Conservation (phyloP, 2,888 invertebrate genomes). For the Loripinus fragilis region DNA sequence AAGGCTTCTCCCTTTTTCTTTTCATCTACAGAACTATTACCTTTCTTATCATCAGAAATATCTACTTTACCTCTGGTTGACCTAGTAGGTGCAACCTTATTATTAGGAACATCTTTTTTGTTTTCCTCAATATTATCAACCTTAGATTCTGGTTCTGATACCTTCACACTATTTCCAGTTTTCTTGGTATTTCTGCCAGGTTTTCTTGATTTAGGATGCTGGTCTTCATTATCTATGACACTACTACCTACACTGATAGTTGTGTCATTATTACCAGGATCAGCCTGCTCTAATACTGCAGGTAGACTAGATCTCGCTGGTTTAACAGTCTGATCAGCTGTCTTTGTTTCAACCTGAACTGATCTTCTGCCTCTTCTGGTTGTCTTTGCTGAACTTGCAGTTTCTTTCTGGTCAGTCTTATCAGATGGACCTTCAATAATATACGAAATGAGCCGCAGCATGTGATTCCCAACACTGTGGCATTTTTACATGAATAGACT, state of each 20-base stretch:
- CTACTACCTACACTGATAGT: not conserved
- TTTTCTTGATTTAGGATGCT: not conserved
- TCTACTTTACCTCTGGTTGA: not conserved
- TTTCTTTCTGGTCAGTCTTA: not conserved
- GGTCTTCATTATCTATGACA: not conserved
- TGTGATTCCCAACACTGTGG: too few species aligned
- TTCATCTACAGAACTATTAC: not conserved
- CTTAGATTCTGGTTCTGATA: too few species aligned
- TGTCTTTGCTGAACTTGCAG: slow-evolving; percentile 5
- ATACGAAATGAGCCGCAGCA: too few species aligned
- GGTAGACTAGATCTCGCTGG: slow-evolving; percentile 26
- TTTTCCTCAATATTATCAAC: too few species aligned
- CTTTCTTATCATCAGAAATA: not conserved
- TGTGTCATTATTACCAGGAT: not conserved
- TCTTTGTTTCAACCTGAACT: slow-evolving; percentile 23
- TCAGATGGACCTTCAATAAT: not conserved
- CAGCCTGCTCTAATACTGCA: slow-evolving; percentile 25
- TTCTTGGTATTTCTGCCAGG: not conserved
- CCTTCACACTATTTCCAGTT: not conserved
- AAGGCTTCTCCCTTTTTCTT: not conserved
- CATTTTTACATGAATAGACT: too few species aligned
- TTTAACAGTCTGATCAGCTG: slow-evolving; percentile 14
- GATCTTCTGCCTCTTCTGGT: slow-evolving; percentile 36
- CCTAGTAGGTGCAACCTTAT: not conserved
- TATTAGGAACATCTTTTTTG: not conserved